Evolutionary conservation across 2,797 vertebrate genomes (phyloP), one percentile per base, ranked within the genome.

Genomic region (Pseudochirops cupreus): DNA sequence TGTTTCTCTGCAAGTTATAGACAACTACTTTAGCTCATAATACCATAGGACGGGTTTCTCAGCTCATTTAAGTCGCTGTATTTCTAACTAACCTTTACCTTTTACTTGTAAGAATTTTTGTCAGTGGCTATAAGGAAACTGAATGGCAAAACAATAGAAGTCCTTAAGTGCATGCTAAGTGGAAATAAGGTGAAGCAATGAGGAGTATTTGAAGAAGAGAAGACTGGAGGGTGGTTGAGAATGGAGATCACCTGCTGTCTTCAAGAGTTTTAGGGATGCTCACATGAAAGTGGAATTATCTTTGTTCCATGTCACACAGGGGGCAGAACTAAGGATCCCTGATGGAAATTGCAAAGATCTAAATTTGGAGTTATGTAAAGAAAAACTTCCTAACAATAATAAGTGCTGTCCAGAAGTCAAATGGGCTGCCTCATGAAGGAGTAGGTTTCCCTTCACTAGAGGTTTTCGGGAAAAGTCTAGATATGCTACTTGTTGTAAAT

Each of bases 1-100:
- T 92, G 89, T 91, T 96, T 91, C 96, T 95, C 46, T 96, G 97
- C 29, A 95, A 97, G 96, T 95, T 98, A 97, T 93, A 98, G 97
- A 97, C 96, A 97, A 55, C 94, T 92, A 1, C 67, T 96, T n/a
- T 74, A 94, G 5, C 46, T 96, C 62, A 82, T 95, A 95, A 97
- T 96, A 92, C 96, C 95, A 74, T 92, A 94, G 96, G 97, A 97
- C 96, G 96, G 96, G 91, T 93, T 96, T 97, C 95, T 97, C 97
- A 97, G 95, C 95, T 97, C 9, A 74, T 67, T 13, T 91, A 74
- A 12, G 62, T 96, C 96, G 52, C 91, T 96, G 96, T 97, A 98
- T 55, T 97, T 94, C 92, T 56, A 94, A 55, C 93, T 57, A 97
- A 97, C 90, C 29, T 90, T 33, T 4, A 1, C 91, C 93, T 87